Evolutionary conservation across 2,888 invertebrate genomes (phyloP), one percentile per base, ranked within the genome.

Genomic region (Tenthredo mesomela): DNA sequence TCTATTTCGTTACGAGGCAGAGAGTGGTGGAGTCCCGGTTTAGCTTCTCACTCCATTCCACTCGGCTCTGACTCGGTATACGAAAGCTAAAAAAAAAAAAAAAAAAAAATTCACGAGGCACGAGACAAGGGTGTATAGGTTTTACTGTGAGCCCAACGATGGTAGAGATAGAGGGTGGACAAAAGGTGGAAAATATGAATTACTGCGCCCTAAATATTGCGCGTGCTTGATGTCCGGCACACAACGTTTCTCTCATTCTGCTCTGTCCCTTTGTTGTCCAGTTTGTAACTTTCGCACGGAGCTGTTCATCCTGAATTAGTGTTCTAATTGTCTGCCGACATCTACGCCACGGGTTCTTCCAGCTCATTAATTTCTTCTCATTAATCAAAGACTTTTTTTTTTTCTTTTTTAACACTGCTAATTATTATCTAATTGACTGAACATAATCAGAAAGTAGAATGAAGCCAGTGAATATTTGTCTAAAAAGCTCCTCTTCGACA

Each of bases 1-100:
- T 89, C 85, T 87, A 87, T 87, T 87, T 87, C 85, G 87, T 87
- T 88, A 86, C 86, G 84, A 77, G 25, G 84, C 82, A 80, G 80
- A 58, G 37, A 40, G 25, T 58, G 61, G 61, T 37, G 80, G 80
- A 58, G 80, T 61, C 58, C 37, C n/a, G 80, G 58, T 80, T 80
- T 80, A 50, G 80, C 80, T 61, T 61, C 61, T 80, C 80, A 40
- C 61, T 80, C 80, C 80, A 80, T 61, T 61, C 58, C 40, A 77
- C 40, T 58, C 80, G 61, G 33, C 58, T 61, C 40, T 21, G 29
- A 61, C 61, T 80, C 61, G 58, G 61, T 40, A 61, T 29, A 80
- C 54, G 77, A 80, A 61, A 40, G 80, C 61, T 80, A 21, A 29
- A 71, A 75, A 75, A 75, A 75, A 75, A n/a, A n/a, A 73, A 47